These are phyloP conservation scores for Spodoptera frugiperda DNA, from an alignment of 1,140 invertebrate species.

Conservation along the genomic window DNA sequence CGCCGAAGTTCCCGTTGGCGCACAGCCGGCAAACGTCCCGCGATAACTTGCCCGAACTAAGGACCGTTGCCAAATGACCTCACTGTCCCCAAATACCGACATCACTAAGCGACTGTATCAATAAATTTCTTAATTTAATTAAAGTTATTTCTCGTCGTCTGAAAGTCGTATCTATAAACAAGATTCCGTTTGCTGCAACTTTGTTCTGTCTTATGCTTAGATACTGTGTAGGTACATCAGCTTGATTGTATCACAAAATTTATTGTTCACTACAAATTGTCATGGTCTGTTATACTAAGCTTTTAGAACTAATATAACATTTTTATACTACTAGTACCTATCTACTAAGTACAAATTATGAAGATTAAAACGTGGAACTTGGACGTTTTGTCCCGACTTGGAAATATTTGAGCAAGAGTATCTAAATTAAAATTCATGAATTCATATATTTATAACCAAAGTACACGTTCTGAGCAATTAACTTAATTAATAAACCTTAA, in stretches of 20 bases:
- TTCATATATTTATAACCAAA: conserved; percentile 27
- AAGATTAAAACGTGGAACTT: conserved; percentile 27
- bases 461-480: conserved; percentile 36
- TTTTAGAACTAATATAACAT: conserved; percentile 7
- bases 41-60: conserved; percentile 39
- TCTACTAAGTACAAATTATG: conserved; percentile 12
- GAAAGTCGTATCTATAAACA: conserved; percentile 57
- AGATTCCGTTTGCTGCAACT: conserved; percentile 59
- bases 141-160: conserved; percentile 60
- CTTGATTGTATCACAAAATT: conserved; percentile 39
- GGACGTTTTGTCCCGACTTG: conserved; percentile 22
- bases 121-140: conserved; percentile 78
- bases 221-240: conserved; percentile 2
- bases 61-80: conserved; percentile 49
- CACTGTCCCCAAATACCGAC: conserved; percentile 56
- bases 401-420: not conserved
- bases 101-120: conserved; percentile 49
- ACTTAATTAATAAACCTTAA: conserved; percentile 38
- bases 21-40: conserved; percentile 5
- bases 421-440: conserved; percentile 34
- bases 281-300: conserved; percentile 4
- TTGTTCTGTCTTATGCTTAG: conserved; percentile 48
- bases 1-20: conserved; percentile 6
- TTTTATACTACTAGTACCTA: conserved; percentile 7
- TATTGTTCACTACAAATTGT: conserved; percentile 37